phyloP scores from a whole-genome alignment of 2,888 invertebrate genomes.

The Lamproptera curius region DNA sequence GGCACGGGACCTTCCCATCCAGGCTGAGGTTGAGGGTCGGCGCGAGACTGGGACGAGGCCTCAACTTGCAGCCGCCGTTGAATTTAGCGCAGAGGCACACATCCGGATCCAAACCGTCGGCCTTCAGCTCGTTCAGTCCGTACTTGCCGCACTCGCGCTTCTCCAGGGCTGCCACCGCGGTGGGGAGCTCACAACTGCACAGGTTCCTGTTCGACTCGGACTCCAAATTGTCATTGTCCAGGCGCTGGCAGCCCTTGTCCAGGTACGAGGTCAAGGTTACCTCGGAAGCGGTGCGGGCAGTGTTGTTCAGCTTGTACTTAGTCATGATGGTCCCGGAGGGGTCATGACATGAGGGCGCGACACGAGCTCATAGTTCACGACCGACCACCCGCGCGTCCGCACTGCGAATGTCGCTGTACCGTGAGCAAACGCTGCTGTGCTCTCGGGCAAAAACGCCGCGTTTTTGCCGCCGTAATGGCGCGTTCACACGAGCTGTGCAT shows the following conservation, averaged over 20 bases:
- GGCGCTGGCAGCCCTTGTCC: constrained; percentile 40
- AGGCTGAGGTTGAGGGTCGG: constrained; percentile 41
- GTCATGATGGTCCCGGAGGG: constrained; percentile 57
- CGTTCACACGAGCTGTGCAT: background rate
- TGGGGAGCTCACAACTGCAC: constrained; percentile 51
- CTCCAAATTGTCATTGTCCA: constrained; percentile 51
- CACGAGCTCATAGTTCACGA: no score
- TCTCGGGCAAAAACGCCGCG: background rate
- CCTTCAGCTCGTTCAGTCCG: constrained; percentile 62
- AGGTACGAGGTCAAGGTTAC: constrained; percentile 71
- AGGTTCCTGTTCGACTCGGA: constrained; percentile 51
- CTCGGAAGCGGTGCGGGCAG: constrained; percentile 53
- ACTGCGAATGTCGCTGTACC: constrained; percentile 1
- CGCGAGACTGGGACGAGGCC: constrained; percentile 50
- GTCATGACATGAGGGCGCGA: no score
- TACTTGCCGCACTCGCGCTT: constrained; percentile 54
- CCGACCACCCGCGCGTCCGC: constrained; percentile 27
- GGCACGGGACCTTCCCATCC: constrained; percentile 50
- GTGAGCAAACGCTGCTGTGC: background rate
- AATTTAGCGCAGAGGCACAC: constrained; percentile 67
- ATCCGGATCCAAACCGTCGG: constrained; percentile 53
- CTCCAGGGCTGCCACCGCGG: constrained; percentile 48
- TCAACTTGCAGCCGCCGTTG: constrained; percentile 68
- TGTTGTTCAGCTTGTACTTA: constrained; percentile 75
- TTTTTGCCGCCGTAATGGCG: background rate